Percentiles rank a stretch among this genome's conserved stretches.
These are phyloP conservation scores for Indicator indicator DNA, from an alignment of 2,113 vertebrate genomes.

Conservation along the genomic window DNA sequence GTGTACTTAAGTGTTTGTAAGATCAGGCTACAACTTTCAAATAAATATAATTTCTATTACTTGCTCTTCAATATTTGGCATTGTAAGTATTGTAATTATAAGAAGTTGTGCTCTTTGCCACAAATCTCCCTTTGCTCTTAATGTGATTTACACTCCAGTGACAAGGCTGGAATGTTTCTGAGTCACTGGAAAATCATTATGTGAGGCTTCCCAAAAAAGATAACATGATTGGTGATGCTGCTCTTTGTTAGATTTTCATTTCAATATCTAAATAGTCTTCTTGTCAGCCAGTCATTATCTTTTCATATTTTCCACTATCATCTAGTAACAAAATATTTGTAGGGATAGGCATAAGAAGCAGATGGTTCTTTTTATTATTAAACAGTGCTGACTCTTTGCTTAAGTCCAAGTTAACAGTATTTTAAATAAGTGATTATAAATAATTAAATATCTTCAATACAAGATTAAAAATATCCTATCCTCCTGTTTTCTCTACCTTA, in stretches of 20 bases:
- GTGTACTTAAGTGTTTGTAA: neutral
- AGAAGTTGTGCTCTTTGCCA: neutral
- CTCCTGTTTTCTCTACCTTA: conserved; percentile 52
- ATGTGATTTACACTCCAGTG: neutral
- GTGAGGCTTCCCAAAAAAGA: conserved; percentile 31
- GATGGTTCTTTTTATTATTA: conserved; percentile 48
- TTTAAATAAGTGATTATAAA: conserved; percentile 38
- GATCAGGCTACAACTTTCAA: neutral
- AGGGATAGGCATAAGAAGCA: neutral
- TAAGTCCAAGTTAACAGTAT: conserved; percentile 37
- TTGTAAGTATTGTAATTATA: conserved; percentile 9
- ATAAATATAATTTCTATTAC: neutral
- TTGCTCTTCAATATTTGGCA: conserved; percentile 22
- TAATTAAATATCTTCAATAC: conserved; percentile 47
- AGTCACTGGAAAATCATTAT: conserved; percentile 59
- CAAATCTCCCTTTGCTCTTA: neutral
- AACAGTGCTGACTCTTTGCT: neutral
- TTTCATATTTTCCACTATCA: conserved; percentile 25
- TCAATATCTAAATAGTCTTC: conserved; percentile 7
- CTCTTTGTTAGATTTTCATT: conserved; percentile 58
- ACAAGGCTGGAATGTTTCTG: conserved; percentile 46
- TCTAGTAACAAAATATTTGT: conserved; percentile 26
- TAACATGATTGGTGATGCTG: conserved; percentile 13
- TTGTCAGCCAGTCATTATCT: conserved; percentile 7
- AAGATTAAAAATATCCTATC: conserved; percentile 29